Evolutionary conservation across 2,888 invertebrate species (phyloP).

Genomic region (Prenolepis imparis): DNA sequence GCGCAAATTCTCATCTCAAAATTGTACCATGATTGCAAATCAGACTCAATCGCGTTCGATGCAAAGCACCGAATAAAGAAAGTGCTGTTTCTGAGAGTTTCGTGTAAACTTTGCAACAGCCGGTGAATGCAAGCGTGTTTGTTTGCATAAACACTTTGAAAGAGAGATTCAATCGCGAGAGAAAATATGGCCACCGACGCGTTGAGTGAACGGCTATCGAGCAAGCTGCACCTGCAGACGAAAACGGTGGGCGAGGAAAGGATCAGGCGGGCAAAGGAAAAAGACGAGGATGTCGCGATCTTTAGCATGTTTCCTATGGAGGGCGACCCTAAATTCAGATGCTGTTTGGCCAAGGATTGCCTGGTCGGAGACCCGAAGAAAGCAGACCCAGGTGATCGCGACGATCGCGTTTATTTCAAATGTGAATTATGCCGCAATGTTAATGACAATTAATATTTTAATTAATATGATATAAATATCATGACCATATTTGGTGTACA

Average conservation of each 20-base stretch:
- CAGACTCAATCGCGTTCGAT: background rate
- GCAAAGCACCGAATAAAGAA: background rate
- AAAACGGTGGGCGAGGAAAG: conserved; percentile 94
- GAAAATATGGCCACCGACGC: conserved; percentile 91
- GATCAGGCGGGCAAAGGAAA: conserved; percentile 92
- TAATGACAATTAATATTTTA: background rate
- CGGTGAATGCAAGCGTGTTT: conserved; percentile 40
- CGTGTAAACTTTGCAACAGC: conserved; percentile 4
- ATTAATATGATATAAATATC: background rate
- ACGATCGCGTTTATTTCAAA: conserved; percentile 12
- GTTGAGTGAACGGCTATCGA: conserved; percentile 91
- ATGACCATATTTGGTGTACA: background rate
- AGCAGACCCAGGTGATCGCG: conserved; percentile 91
- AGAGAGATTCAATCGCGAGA: conserved; percentile 54
- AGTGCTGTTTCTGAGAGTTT: background rate
- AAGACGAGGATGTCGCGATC: conserved; percentile 95
- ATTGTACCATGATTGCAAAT: background rate
- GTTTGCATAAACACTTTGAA: conserved; percentile 19
- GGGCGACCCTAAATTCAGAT: conserved; percentile 92
- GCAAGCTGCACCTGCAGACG: conserved; percentile 90
- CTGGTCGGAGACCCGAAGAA: conserved; percentile 92
- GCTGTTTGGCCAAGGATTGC: conserved; percentile 92
- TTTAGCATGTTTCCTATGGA: conserved; percentile 94
- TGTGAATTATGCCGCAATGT: background rate
- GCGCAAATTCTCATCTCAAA: background rate